Evolutionary conservation across 2,113 vertebrate genomes (phyloP), one percentile per base, ranked within the genome.

Genomic region (Corydoras sp.): DNA sequence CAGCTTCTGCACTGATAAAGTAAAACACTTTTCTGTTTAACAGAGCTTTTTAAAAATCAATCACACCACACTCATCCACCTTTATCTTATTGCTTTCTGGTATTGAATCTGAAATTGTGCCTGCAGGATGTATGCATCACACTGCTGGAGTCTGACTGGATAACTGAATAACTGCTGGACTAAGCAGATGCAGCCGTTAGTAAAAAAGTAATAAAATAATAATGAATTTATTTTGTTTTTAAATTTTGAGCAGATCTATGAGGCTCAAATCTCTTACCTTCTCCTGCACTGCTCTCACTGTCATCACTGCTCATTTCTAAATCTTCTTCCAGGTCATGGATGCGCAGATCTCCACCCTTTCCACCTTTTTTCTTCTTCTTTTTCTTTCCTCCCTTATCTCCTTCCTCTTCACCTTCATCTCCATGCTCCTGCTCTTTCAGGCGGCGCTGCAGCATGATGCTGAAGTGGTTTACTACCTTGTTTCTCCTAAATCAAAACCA

Each of bases 391-490:
- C 84, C 88, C 50, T 91, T 91, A 58, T 86, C 83, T 0, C 65
- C 75, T 53, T 93, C 92, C 0, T 93, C 76, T 54, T 94, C 92
- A 0, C 93, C 93, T 0, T 93, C 93, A 0, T 92, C 92, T 0
- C 91, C 93, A 0, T 85, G 88, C 68, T 92, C 92, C 76, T 90
- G 89, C 78, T 94, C 92, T 70, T 91, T 87, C 32, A 95, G 86
- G 3, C 95, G 90, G 56, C 92, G 90, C 84, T 97, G 95, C 76
- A 96, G 91, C 95, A 97, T 97, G 83, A 97, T 97, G 84, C 88
- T 95, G 86, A 97, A 97, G 86, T 96, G 94, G 83, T 97, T 97
- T 69, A 96, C 88, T 55, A 97, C 93, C 76, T 96, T 97, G 87
- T 96, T 97, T 65, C 95, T 89, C 83, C 95, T 97, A 74, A 18